Evolutionary conservation across 2,113 vertebrate genomes (phyloP).

Genomic region (Microtus montanus): DNA sequence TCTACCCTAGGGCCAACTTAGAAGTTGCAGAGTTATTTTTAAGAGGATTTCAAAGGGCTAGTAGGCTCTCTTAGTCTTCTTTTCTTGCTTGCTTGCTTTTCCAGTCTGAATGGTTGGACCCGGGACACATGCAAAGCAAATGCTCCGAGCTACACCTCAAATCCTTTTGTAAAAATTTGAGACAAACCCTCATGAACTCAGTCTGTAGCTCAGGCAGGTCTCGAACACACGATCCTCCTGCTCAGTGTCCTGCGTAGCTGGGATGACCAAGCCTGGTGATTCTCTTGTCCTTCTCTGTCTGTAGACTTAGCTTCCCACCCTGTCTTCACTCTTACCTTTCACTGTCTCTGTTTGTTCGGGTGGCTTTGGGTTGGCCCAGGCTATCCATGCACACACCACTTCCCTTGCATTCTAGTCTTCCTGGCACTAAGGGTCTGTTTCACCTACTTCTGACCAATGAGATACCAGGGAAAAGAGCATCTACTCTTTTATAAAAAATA

Average conservation of each 20-base stretch:
- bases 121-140: not conserved
- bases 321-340: not conserved
- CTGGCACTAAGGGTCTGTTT: not conserved
- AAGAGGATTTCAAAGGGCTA: not conserved
- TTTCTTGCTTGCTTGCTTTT: not conserved
- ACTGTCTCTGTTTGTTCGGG: not conserved
- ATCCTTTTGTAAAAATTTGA: not conserved
- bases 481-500: not conserved
- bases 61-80: not conserved
- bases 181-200: not conserved
- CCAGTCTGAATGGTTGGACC: not conserved
- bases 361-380: not conserved
- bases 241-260: not conserved
- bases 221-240: not conserved
- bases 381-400: not conserved
- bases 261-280: not conserved
- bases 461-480: not conserved
- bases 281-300: not conserved
- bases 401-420: not conserved
- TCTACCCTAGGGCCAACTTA: not conserved
- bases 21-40: not conserved
- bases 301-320: not conserved
- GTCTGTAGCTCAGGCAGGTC: not conserved
- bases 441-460: not conserved
- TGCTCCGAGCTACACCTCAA: not conserved